Evolutionary conservation across 2,888 invertebrate species (phyloP), one percentile per base, ranked within the genome.

Genomic region (Thymelicus acteon): DNA sequence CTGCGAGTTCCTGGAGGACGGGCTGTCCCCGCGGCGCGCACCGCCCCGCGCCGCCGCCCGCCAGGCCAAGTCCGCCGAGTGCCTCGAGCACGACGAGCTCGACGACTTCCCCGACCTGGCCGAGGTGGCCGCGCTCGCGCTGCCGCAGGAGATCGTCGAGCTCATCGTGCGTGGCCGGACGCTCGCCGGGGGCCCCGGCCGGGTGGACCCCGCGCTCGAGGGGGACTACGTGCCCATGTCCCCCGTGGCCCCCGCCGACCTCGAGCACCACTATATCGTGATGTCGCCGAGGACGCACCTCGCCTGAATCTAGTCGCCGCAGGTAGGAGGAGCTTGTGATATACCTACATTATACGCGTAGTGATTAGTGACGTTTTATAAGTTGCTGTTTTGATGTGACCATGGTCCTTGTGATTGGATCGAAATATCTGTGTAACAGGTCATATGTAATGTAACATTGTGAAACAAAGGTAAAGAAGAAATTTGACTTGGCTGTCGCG

Each of bases 141-240:
- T 88, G 61, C 82, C 82, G 10, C 44, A 12, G 12, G 44, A 44
- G 12, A 10, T 44, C 13, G 89, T 88, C 5, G 85, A 86, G 48
- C 73, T 93, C 6, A 84, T 94, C 1, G 77, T 93, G 0, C 79
- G 80, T 7, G 84, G 86, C 1, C 83, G 85, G 31, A 84, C 85
- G 58, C 72, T 86, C 52, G 81, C 44, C 10, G 7, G 77, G n/a
- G 81, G 84, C 73, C 80, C 87, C 1, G 76, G 87, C 0, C 76
- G 85, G 72, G 85, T 80, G 74, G 83, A 79, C 13, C 57, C 79
- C 6, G 76, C 81, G 13, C 77, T 76, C 1, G 93, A 94, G 72
- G 83, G 85, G 15, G 89, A 89, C 15, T 93, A 93, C 67, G 82
- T 90, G 82, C 90, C 93, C 0, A 92, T 94, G 93, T 91, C 93